Percentiles rank a stretch among this genome's conserved stretches.
These are phyloP conservation scores for Neotoxoptera formosana DNA, from an alignment of 1,140 invertebrate species.

Conservation along the genomic window DNA sequence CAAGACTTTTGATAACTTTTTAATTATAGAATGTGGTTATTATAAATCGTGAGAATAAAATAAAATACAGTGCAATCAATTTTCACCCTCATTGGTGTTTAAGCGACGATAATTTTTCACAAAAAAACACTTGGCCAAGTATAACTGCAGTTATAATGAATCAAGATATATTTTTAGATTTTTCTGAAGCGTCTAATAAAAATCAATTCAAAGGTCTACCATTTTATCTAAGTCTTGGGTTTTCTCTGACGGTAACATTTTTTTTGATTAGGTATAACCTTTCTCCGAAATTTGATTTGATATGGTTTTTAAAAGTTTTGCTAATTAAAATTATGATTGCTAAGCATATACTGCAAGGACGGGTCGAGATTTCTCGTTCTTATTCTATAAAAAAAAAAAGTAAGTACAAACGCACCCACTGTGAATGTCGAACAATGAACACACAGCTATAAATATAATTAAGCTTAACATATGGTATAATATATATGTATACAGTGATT, in stretches of 20 bases:
- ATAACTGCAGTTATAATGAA: too few species aligned
- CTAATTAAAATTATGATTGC: too few species aligned
- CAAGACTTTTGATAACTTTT: neutral
- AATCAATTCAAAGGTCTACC: too few species aligned
- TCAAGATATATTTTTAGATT: too few species aligned
- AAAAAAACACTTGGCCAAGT: too few species aligned
- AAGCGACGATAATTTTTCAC: neutral
- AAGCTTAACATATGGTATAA: neutral
- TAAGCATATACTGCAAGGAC: neutral
- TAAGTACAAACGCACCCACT: neutral
- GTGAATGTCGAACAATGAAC: neutral
- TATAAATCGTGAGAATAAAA: neutral
- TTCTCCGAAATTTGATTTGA: too few species aligned
- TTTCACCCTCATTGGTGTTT: neutral
- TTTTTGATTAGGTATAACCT: too few species aligned
- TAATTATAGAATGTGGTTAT: neutral
- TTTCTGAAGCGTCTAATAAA: too few species aligned
- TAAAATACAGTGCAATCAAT: neutral
- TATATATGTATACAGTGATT: neutral
- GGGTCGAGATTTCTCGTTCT: neutral
- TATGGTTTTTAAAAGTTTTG: too few species aligned
- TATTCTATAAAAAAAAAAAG: too few species aligned
- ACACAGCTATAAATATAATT: neutral
- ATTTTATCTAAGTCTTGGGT: too few species aligned
- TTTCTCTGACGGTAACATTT: too few species aligned